Base-by-base conservation (phyloP, 1,140 invertebrate species). In the Apocrypta bakeri region DNA sequence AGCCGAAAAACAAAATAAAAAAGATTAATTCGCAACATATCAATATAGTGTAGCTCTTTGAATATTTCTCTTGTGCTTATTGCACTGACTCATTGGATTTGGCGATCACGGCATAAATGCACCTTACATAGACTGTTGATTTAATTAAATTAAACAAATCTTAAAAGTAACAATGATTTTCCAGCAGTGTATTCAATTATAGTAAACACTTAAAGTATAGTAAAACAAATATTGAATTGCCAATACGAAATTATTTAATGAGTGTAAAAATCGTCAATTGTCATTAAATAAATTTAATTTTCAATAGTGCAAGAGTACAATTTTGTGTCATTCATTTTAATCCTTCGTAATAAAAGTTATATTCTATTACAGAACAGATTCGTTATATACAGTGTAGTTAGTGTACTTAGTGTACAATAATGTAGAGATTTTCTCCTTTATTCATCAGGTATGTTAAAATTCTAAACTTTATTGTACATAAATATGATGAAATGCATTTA, bases 301-400 rank as follows among this genome's bases (percentile, higher is more conserved):
- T 56, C 21, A 3, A 56, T 2, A 56, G 2, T 17, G 21, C 48
- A 56, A 56, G 48, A 56, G 48, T 21, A 56, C 21, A 56, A 56
- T 21, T 56, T 17, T 21, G 14, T 56, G 48, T 7, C 12, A 17
- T 17, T 56, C 21, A 56, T 56, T 56, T 56, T 6, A 56, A 56
- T 56, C 48, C 48, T 56, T 17, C 48, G 7, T 37, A 4, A 37
- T 37, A 37, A 37, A 56, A 56, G n/a, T 56, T 56, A 56, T 21
- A 56, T 56, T 7, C 48, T 56, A 56, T 17, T 56, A 56, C 17
- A 6, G 21, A 56, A 56, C 14, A 56, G n/a, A 56, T 56, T 56
- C 8, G 17, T 79, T 76, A 76, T 76, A 69, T 73, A 78, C 69
- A 83, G 37, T 66, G 63, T 75, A 48, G 33, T 73, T 56, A 56